These are phyloP conservation scores for Chrysomela aeneicollis DNA, from an alignment of 2,888 invertebrate species.

Conservation along the genomic window DNA sequence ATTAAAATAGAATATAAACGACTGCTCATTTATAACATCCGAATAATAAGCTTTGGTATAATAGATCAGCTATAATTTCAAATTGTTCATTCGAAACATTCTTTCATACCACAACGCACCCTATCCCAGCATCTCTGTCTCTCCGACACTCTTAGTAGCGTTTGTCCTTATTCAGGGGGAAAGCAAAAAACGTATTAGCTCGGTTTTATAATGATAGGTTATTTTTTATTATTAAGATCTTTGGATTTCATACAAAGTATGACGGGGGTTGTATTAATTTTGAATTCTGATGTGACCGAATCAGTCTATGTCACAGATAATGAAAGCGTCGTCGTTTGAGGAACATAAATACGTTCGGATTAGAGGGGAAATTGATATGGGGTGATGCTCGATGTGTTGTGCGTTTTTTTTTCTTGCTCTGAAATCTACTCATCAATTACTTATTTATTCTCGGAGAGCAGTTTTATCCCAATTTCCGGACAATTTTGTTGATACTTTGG, in stretches of 20 bases:
- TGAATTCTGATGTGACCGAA: conserved; percentile 45
- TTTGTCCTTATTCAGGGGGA: conserved; percentile 12
- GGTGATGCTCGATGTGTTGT: conserved; percentile 6
- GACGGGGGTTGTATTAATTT: conserved; percentile 45
- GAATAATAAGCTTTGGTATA: conserved; percentile 51
- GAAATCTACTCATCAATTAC: neutral
- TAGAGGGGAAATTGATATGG: conserved; percentile 34
- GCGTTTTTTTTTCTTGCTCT: neutral
- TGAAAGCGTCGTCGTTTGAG: conserved; percentile 40
- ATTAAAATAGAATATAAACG: conserved; percentile 58
- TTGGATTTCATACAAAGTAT: conserved; percentile 42
- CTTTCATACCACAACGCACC: conserved; percentile 39
- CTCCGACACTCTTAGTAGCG: conserved; percentile 6
- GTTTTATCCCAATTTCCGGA: too few species aligned
- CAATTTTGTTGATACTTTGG: too few species aligned
- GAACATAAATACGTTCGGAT: conserved; percentile 34
- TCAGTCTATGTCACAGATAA: conserved; percentile 49
- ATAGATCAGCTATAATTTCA: conserved; percentile 55
- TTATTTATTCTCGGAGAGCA: too few species aligned
- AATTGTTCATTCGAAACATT: conserved; percentile 44
- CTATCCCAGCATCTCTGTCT: conserved; percentile 22
- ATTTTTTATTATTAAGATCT: conserved; percentile 57
- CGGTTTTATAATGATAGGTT: conserved; percentile 54
- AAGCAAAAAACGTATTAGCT: conserved; percentile 45
- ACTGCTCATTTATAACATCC: conserved; percentile 53